Evolutionary conservation across 2,113 vertebrate genomes (phyloP).

Genomic region (Scomber colias): DNA sequence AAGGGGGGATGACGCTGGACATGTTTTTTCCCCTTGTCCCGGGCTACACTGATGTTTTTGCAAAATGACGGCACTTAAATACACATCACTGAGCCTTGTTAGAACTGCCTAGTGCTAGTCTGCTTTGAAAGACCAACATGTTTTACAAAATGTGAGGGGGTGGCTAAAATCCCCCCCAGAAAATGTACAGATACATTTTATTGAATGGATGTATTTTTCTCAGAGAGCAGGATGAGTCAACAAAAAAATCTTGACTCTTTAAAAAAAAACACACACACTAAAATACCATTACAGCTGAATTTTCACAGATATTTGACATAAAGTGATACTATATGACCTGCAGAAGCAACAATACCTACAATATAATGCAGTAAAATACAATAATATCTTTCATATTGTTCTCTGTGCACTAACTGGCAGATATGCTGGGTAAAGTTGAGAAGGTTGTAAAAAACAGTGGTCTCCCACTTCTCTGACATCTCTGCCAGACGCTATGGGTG

Average conservation of each 20-base stretch:
- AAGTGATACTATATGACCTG: neutral
- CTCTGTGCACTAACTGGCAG: neutral
- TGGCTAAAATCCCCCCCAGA: neutral
- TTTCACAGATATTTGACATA: constrained; percentile 1
- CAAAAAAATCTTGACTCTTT: neutral
- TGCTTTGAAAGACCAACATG: neutral
- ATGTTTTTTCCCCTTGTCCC: neutral
- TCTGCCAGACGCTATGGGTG: neutral
- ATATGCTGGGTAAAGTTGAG: neutral
- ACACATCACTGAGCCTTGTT: neutral
- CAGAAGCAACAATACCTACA: neutral
- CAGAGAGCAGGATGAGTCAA: neutral
- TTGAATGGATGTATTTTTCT: constrained; percentile 4
- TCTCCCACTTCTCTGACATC: neutral
- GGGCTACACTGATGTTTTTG: neutral
- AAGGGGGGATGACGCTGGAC: neutral
- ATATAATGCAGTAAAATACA: neutral
- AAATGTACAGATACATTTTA: constrained; percentile 21
- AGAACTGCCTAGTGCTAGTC: neutral
- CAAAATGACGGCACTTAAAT: constrained; percentile 15
- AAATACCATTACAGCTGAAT: neutral
- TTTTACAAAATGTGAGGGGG: constrained; percentile 11
- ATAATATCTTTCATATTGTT: constrained; percentile 2
- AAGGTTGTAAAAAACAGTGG: neutral
- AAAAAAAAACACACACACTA: neutral